phyloP scores from a whole-genome alignment of 2,797 vertebrate genomes.

The Sebastes melanostomus region DNA sequence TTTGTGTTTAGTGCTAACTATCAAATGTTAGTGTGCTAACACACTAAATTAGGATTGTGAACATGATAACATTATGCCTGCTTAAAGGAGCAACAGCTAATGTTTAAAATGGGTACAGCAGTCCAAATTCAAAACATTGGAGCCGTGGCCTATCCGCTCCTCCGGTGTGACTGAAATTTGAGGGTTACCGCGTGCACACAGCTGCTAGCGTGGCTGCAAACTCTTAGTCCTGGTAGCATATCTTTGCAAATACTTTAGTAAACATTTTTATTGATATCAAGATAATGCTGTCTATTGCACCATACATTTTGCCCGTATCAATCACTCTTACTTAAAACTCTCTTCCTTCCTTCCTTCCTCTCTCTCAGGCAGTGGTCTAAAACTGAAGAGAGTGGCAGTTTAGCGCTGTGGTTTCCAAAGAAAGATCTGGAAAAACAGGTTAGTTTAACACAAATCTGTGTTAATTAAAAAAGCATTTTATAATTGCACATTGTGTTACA shows the following conservation, averaged over 20 bases:
- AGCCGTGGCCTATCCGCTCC: too few relatives aligned
- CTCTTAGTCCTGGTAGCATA: background rate
- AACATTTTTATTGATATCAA: background rate
- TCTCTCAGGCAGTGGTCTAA: constrained; percentile 89
- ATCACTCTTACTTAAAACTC: background rate
- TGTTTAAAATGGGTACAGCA: too few relatives aligned
- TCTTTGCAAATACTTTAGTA: background rate
- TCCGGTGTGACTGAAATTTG: too few relatives aligned
- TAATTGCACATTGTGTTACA: background rate
- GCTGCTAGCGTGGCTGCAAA: background rate
- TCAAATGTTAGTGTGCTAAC: background rate
- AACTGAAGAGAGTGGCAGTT: constrained; percentile 87
- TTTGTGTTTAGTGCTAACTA: background rate
- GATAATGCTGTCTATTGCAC: background rate
- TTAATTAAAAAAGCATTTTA: background rate
- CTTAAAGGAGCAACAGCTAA: background rate
- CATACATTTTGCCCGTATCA: background rate
- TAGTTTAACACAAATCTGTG: constrained; percentile 29
- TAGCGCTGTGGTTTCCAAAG: constrained; percentile 90
- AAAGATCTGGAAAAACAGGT: constrained; percentile 93
- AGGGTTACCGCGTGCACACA: background rate
- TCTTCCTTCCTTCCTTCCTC: background rate
- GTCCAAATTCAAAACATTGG: background rate
- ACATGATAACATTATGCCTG: background rate
- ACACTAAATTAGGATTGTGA: background rate